Evolutionary conservation across 2,797 vertebrate genomes (phyloP).

Genomic region (Channallabes apus): DNA sequence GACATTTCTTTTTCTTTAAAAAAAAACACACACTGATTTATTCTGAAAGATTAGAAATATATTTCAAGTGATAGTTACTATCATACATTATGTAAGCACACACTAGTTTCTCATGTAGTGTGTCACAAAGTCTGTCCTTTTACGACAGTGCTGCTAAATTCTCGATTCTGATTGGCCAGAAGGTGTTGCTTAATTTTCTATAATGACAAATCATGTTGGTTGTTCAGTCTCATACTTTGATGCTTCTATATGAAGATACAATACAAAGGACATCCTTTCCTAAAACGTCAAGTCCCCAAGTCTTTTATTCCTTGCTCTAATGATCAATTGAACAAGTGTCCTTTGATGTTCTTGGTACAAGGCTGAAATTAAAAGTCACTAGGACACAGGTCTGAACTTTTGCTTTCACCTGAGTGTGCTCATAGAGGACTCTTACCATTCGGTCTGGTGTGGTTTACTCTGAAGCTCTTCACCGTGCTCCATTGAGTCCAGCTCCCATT

Average conservation of each 20-base stretch:
- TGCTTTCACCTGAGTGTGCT: not conserved
- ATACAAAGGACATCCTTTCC: not conserved
- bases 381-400: no score
- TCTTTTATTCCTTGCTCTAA: not conserved
- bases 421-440: conserved; percentile 7
- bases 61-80: not conserved
- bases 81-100: not conserved
- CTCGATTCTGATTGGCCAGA: not conserved
- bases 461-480: conserved; percentile 61
- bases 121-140: not conserved
- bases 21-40: not conserved
- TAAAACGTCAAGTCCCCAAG: not conserved
- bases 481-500: conserved; percentile 71
- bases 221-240: not conserved
- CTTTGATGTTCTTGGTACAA: not conserved
- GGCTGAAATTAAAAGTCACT: not conserved
- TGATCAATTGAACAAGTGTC: not conserved
- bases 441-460: conserved; percentile 16
- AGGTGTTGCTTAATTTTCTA: not conserved
- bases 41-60: not conserved
- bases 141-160: not conserved
- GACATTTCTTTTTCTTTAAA: not conserved
- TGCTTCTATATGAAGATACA: not conserved
- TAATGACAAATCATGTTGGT: not conserved
- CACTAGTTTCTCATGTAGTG: not conserved